Evolutionary conservation across 2,888 invertebrate species (phyloP), one percentile per base, ranked within the genome.

Genomic region (Podotricha telesiphe): DNA sequence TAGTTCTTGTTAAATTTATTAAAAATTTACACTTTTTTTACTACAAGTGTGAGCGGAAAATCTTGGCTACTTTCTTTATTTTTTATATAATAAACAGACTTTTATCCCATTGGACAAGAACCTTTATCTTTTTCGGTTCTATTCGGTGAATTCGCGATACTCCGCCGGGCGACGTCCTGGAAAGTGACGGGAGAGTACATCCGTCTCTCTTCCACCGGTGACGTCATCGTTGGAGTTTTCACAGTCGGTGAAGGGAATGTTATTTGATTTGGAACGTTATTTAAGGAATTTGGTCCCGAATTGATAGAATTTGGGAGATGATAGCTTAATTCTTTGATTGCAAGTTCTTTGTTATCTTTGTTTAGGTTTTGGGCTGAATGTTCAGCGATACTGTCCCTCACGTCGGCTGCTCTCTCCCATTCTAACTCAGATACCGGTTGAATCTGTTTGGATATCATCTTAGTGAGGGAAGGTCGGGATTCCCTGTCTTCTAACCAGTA

Each of bases 151-250:
- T 95, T 96, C 0, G 95, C 96, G 70, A 96, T 95, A 79, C 97
- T 97, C 66, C 96, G 89, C n/a, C 95, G 88, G 0, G 96, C 96
- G 0, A 97, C 96, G 82, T 97, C 97, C 80, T 97, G 95, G 79
- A 97, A 97, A 0, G 97, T 97, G 19, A 97, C 96, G 0, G 97
- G 97, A 0, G 97, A 97, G 84, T 97, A 97, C 74, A 96, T 95
- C 64, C 95, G 93, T 77, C 95, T 93, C 69, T 96, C 95, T 77
- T 96, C 96, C n/a, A 83, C 84, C 0, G 91, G 92, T 72, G 92
- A 91, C 73, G 83, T 89, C 78, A 87, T 85, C 0, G 80, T 81
- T 48, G 89, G 76, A 48, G 78, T 75, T 68, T 80, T 81, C 1
- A 75, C 51, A 2, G 79, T 78, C 1, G 82, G 73, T 1, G 82